A percentile compares a stretch with the other conserved stretches of the same genome.
Evolutionary conservation across 1,140 invertebrate genomes (phyloP).

Genomic region (Elysia chlorotica): DNA sequence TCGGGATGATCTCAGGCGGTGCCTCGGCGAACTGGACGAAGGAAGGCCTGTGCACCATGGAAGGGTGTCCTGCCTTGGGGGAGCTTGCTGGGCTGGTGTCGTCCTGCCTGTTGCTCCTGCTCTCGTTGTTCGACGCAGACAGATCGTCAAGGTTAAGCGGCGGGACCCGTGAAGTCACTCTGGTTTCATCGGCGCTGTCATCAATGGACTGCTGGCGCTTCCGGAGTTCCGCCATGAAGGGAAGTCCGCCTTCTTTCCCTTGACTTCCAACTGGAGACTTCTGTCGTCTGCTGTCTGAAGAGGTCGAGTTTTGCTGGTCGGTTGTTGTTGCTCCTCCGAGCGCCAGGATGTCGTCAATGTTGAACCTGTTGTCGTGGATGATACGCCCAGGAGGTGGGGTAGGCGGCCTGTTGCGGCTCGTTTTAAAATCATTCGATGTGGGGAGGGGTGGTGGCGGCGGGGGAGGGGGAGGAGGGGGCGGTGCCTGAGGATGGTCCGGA

Average conservation of each 20-base stretch:
- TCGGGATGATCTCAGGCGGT: conserved; percentile 15
- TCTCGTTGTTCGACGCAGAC: not conserved
- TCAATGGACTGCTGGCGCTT: conserved; percentile 8
- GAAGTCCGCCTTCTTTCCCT: not conserved
- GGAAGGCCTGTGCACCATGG: not conserved
- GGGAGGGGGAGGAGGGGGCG: not conserved
- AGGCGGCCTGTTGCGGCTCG: not conserved
- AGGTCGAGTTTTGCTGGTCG: not conserved
- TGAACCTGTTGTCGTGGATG: not conserved
- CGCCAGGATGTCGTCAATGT: not conserved
- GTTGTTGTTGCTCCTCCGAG: no score
- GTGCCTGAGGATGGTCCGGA: not conserved
- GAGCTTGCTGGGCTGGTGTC: not conserved
- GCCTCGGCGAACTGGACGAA: conserved; percentile 15
- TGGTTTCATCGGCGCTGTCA: not conserved
- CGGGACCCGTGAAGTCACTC: not conserved
- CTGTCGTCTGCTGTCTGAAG: not conserved
- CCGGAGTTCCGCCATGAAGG: conserved; percentile 19
- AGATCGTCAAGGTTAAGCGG: not conserved
- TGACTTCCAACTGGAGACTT: conserved; percentile 4
- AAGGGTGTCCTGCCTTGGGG: not conserved
- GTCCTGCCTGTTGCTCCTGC: not conserved
- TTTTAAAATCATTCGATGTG: no score
- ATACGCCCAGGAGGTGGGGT: not conserved
- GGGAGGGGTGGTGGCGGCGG: not conserved